Conservation (phyloP, 2,888 invertebrate species). For the Phragmatobia fuliginosa region DNA sequence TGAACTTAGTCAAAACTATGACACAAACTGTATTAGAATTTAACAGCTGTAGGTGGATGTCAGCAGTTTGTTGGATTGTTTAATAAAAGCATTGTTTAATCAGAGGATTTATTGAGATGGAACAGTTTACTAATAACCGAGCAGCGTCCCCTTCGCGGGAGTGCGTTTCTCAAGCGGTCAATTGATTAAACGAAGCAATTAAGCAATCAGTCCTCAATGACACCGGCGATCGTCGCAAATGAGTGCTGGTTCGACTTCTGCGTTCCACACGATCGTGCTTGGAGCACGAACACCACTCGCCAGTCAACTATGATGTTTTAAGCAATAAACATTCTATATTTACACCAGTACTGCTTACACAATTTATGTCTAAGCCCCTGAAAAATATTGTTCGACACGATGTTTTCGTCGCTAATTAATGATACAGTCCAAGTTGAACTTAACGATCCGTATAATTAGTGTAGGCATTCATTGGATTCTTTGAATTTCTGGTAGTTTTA, state of each 20-base stretch:
- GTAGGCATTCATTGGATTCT: constrained; percentile 28
- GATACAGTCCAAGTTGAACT: constrained; percentile 39
- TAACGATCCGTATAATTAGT: constrained; percentile 30
- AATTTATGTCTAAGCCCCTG: constrained; percentile 27
- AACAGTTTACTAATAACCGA: constrained; percentile 70
- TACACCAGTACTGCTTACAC: constrained; percentile 15
- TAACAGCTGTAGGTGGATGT: constrained; percentile 43
- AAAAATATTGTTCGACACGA: constrained; percentile 32
- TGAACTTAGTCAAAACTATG: constrained; percentile 11
- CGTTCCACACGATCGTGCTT: constrained; percentile 30
- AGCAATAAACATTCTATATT: constrained; percentile 40
- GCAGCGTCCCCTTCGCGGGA: constrained; percentile 65
- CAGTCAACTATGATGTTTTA: constrained; percentile 17
- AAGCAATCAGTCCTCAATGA: constrained; percentile 83
- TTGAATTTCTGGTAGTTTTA: constrained; percentile 26
- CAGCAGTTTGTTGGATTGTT: constrained; percentile 63
- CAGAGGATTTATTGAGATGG: constrained; percentile 78
- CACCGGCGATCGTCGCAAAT: constrained; percentile 81
- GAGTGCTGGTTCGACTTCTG: constrained; percentile 78
- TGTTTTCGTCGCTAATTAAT: constrained; percentile 42
- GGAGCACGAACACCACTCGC: constrained; percentile 7
- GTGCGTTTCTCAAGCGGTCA: constrained; percentile 80
- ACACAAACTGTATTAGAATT: constrained; percentile 42
- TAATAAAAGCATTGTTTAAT: constrained; percentile 76
- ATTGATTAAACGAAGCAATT: constrained; percentile 87